A percentile compares a stretch with the other conserved stretches of the same genome.
Conservation (phyloP, 2,797 vertebrate genomes). For the Clamator glandarius region DNA sequence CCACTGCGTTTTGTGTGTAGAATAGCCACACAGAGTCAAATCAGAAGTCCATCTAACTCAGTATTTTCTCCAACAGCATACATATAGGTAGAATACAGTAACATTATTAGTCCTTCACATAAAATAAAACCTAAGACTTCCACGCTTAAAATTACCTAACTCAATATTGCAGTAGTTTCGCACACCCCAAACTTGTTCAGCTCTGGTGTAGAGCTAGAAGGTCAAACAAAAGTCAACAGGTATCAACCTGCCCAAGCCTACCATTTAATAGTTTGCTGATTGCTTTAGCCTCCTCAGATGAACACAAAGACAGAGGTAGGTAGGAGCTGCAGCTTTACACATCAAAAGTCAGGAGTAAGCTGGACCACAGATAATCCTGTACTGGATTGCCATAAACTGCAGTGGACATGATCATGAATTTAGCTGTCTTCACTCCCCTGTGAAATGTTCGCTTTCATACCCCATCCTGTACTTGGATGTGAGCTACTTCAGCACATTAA, state of each 20-base stretch:
- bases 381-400: neutral
- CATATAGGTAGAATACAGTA: neutral
- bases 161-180: neutral
- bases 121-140: neutral
- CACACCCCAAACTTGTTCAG: neutral
- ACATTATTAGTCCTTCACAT: neutral
- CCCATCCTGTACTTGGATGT: neutral
- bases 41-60: neutral
- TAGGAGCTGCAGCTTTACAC: neutral
- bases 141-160: neutral
- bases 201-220: neutral
- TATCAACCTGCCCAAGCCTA: neutral
- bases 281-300: neutral
- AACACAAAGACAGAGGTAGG: neutral
- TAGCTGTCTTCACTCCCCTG: neutral
- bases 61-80: neutral
- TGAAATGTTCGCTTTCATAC: neutral
- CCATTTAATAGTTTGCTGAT: neutral
- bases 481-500: neutral
- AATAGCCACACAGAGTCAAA: neutral
- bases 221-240: neutral
- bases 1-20: fast-evolving
- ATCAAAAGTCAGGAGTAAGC: fast-evolving
- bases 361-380: neutral
- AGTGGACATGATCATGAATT: neutral